Evolutionary conservation across 2,797 vertebrate species (phyloP).

Genomic region (Melopsittacus undulatus): DNA sequence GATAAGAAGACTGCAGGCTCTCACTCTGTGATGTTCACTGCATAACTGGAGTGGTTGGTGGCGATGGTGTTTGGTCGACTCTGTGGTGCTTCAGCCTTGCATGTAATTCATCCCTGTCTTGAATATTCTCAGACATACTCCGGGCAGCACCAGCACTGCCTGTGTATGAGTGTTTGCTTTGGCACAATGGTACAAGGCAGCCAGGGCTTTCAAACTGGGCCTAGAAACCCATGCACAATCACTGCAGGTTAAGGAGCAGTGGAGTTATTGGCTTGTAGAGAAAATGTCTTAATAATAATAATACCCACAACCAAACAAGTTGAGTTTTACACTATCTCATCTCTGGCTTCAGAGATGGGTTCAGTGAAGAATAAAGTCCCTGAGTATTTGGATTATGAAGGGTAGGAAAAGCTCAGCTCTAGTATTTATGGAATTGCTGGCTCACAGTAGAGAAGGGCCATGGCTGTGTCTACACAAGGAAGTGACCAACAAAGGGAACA

Average conservation of each 20-base stretch:
- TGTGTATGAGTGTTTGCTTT: neutral
- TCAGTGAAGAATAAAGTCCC: neutral
- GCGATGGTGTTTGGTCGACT: accelerated
- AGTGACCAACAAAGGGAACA: neutral
- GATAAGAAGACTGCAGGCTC: neutral
- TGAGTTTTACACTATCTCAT: neutral
- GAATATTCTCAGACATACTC: accelerated
- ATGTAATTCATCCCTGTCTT: neutral
- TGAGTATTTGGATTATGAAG: neutral
- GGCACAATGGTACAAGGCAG: neutral
- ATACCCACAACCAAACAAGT: neutral
- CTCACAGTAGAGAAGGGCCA: neutral
- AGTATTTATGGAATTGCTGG: neutral
- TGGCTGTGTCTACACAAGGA: neutral
- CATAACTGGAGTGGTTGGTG: neutral
- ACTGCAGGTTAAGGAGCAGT: neutral
- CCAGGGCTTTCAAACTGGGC: neutral
- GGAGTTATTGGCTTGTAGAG: neutral
- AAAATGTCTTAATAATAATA: neutral
- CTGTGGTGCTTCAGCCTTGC: neutral
- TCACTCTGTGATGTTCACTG: neutral
- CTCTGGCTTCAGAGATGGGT: neutral
- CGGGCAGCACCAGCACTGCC: neutral
- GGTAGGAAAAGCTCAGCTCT: neutral
- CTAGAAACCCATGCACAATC: neutral